phyloP scores from a whole-genome alignment of 2,888 invertebrate species.

The Polia nebulosa region DNA sequence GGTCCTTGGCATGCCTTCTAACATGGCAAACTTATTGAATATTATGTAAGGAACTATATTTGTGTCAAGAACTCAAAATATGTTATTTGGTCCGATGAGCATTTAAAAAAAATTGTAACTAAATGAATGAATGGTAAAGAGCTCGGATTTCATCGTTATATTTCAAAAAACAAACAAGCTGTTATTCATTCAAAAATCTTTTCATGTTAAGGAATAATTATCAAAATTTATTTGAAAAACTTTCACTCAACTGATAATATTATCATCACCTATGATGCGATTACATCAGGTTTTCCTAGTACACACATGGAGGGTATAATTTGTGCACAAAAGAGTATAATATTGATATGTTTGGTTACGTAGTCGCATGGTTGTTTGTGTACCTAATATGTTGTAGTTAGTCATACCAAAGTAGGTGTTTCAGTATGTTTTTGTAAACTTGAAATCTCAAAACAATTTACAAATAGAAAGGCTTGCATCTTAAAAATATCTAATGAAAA shows the following conservation, averaged over 20 bases:
- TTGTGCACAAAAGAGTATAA: constrained; percentile 1
- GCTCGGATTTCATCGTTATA: neutral
- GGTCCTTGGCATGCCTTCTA: constrained; percentile 38
- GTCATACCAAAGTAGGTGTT: neutral
- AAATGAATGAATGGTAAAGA: constrained; percentile 18
- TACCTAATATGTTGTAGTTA: constrained; percentile 8
- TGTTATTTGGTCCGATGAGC: constrained; percentile 20
- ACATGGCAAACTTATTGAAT: constrained; percentile 29
- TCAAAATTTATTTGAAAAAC: neutral
- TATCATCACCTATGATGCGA: neutral
- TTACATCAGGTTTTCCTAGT: constrained; percentile 26
- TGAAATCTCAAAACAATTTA: neutral
- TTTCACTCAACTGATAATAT: constrained; percentile 1
- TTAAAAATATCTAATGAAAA: constrained; percentile 12
- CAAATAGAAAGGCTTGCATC: neutral
- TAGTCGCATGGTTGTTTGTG: constrained; percentile 11
- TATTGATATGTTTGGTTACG: constrained; percentile 7
- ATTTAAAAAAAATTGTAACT: constrained; percentile 1
- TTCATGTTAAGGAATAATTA: neutral
- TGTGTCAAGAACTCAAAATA: constrained; percentile 31
- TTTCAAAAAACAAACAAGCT: neutral
- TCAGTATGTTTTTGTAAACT: constrained; percentile 2
- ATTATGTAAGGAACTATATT: constrained; percentile 25
- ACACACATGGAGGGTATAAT: constrained; percentile 8
- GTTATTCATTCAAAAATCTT: neutral